Conservation (phyloP, 2,797 vertebrate genomes). For the Percopsis omiscomaycus region DNA sequence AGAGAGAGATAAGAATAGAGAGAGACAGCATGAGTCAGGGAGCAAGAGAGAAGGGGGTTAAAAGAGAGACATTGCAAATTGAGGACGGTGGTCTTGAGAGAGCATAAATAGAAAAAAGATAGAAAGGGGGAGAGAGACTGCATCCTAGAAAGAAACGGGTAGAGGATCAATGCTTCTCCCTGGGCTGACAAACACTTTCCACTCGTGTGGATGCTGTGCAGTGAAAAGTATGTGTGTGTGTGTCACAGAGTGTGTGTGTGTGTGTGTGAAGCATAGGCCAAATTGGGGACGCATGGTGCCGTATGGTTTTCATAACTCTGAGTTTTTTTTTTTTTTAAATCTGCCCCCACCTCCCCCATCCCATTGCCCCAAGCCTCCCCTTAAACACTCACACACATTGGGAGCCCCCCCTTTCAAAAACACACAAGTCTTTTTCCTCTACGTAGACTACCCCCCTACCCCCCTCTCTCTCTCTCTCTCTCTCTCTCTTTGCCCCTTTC, state of each 20-base stretch:
- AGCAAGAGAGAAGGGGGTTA: not conserved
- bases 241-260: slow-evolving; percentile 3
- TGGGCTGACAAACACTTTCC: slow-evolving; percentile 66
- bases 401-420: slow-evolving; percentile 66
- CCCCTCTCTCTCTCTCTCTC: slow-evolving; percentile 24
- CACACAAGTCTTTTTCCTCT: slow-evolving; percentile 74
- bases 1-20: slow-evolving; percentile 6
- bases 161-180: slow-evolving; percentile 41
- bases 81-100: too few relatives aligned
- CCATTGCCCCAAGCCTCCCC: slow-evolving; percentile 47
- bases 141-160: slow-evolving; percentile 6
- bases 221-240: slow-evolving; percentile 19
- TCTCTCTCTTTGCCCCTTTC: slow-evolving; percentile 25
- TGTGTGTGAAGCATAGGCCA: slow-evolving; percentile 47
- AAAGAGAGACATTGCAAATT: too few relatives aligned
- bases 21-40: not conserved
- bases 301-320: slow-evolving; percentile 75
- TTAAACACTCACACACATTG: slow-evolving; percentile 50
- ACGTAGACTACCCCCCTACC: slow-evolving; percentile 50
- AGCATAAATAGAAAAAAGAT: too few relatives aligned
- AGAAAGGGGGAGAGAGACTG: not conserved
- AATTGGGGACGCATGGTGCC: slow-evolving; percentile 54
- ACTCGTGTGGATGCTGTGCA: slow-evolving; percentile 61
- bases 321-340: slow-evolving; percentile 27
- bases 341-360: slow-evolving; percentile 8